Evolutionary conservation across 92 coral and sea anemone genomes (phyloP), one percentile per base, ranked within the genome.

Genomic region (Isaurus tuberculatus): DNA sequence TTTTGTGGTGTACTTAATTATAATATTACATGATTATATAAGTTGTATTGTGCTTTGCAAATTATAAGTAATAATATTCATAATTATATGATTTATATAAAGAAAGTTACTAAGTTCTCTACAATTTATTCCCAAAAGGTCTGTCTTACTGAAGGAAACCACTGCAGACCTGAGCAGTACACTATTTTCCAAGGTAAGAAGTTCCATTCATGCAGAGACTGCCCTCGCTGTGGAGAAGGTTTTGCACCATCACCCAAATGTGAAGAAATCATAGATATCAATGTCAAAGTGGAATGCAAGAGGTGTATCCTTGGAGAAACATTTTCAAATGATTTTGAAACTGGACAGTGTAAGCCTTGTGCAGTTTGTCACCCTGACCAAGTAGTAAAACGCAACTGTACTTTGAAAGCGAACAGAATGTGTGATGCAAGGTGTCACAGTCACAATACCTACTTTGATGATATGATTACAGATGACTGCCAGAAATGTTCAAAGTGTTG

Each of bases 401-500:
- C 69, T 6, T 68, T 75, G n/a, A 34, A 31, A 1, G 31, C 69
- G 4, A 89, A 84, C 43, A 33, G 64, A 69, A 90, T 85, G 3
- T 89, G 86, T 66, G 93, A 89, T 29, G 86, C 77, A 23, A 85
- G 86, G 20, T 93, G 97, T 82, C 85, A 92, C 3, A 80, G 84
- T 32, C 80, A 87, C 22, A 34, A 34, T 13, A 93, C 68, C 66
- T 94, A 94, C 0, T 93, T 84, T 61, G 87, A 91, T 44, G 29
- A 31, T 31, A 86, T 63, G 0, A 15, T 15, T 28, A 61, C 7
- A 31, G 34, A 46, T 28, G 43, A 57, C 36, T 93, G 97, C 49
- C 88, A 86, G 55, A 79, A 83, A 23, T 93, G 97, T 68, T 91
- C 97, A 2, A 83, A 32, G 32, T 93, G 97, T 79, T 93, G 97